phyloP scores from a whole-genome alignment of 1,140 invertebrate genomes.

The Diabrotica virgifera region DNA sequence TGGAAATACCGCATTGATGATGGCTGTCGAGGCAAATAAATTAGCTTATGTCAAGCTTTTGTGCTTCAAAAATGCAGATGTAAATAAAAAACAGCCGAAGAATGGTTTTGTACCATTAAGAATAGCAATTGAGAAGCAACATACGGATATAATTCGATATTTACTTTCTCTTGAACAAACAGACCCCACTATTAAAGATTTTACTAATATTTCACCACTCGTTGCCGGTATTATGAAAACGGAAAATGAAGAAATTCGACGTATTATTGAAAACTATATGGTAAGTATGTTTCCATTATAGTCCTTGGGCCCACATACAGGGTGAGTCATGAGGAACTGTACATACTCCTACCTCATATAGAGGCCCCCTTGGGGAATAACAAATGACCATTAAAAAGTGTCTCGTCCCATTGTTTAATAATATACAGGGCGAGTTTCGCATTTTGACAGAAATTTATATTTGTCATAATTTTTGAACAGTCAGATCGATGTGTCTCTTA shows the following conservation, averaged over 20 bases:
- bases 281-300: constrained; percentile 23
- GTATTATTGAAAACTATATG: constrained; percentile 32
- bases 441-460: no score
- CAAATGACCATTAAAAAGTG: no score
- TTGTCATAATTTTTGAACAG: no score
- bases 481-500: no score
- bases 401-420: no score
- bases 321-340: no score
- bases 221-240: constrained; percentile 31
- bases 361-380: no score
- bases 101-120: constrained; percentile 58
- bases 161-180: constrained; percentile 44
- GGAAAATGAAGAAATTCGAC: constrained; percentile 24
- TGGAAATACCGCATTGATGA: constrained; percentile 54
- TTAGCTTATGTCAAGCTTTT: constrained; percentile 50
- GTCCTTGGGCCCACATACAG: no score
- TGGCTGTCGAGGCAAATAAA: constrained; percentile 53
- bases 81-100: constrained; percentile 52
- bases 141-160: constrained; percentile 51
- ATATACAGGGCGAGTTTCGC: no score
- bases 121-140: constrained; percentile 54
- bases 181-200: constrained; percentile 31
- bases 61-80: constrained; percentile 50
- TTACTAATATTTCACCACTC: constrained; percentile 29
- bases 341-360: no score